These are phyloP conservation scores for Drosophila parthenogenetica DNA, from an alignment of 2,888 invertebrate species.

Conservation along the genomic window DNA sequence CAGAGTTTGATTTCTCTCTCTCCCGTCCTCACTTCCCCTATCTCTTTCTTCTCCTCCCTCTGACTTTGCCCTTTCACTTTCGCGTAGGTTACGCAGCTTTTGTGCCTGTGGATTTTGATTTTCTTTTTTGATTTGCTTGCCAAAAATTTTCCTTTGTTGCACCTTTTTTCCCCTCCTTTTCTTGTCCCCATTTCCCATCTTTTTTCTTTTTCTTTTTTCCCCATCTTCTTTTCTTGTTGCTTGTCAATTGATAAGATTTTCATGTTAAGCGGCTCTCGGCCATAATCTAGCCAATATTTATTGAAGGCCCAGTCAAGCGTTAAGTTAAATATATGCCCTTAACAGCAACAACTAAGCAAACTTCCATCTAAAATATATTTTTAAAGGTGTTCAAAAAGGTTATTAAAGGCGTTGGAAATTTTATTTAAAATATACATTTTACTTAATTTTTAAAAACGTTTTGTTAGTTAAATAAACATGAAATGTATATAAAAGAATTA, in stretches of 20 bases:
- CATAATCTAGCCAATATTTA: constrained; percentile 47
- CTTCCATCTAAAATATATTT: background rate
- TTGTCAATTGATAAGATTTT: constrained; percentile 47
- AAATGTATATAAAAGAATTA: no score
- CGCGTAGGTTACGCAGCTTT: constrained; percentile 46
- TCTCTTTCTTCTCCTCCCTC: background rate
- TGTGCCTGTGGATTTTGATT: constrained; percentile 48
- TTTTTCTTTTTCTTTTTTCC: background rate
- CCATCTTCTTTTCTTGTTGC: background rate
- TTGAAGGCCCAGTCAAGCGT: constrained; percentile 20
- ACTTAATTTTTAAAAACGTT: no score
- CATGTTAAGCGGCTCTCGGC: constrained; percentile 14
- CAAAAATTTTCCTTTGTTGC: constrained; percentile 17
- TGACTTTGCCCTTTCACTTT: constrained; percentile 9
- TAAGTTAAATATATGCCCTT: constrained; percentile 1
- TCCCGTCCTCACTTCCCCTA: background rate
- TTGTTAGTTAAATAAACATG: no score
- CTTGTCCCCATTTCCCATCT: no score
- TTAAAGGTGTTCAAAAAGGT: no score
- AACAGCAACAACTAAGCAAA: background rate
- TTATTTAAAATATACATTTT: no score
- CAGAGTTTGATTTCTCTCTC: constrained; percentile 39
- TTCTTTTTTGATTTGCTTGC: constrained; percentile 38
- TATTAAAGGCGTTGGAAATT: no score
- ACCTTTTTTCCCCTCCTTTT: constrained; percentile 28